Evolutionary conservation across 2,888 invertebrate genomes (phyloP), one percentile per base, ranked within the genome.

Genomic region (Trachelus stipa): DNA sequence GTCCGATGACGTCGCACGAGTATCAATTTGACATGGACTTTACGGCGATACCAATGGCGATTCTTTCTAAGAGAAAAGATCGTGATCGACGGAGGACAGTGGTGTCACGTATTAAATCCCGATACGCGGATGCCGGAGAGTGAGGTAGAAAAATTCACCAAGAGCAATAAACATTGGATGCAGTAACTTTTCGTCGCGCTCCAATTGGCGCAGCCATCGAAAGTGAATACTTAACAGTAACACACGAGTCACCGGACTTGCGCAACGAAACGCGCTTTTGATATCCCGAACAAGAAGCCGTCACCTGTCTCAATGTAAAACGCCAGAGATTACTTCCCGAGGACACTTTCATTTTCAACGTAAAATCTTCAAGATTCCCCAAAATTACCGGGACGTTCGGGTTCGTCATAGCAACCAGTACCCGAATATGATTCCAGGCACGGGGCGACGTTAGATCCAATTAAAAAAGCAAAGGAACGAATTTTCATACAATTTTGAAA

Each of bases 171-270:
- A 82, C 76, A 81, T 56, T 9, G 78, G 85, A 83, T 81, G 80
- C 77, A 79, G 80, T 80, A 77, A 34, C 78, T 75, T 75, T 76
- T 77, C 77, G 81, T 76, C 69, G 78, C 76, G 83, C 83, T 85
- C 84, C 82, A 81, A 82, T 85, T 85, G 80, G 77, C 82, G 76
- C 79, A 76, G 78, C 71, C 81, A 82, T 81, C 83, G 85, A 85
- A 84, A 85, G 85, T 83, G 84, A 85, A 85, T 79, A 85, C 76
- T 79, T 74, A 75, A 77, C 75, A 76, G 82, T 83, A 83, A 84
- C 73, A 78, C 82, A 78, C 35, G 12, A 84, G 84, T 80, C 79
- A 79, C 76, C 80, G 73, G 69, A 74, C 81, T 81, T 79, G 81
- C 80, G 75, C 79, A 82, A 80, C 80, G 69, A 31, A 34, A 12